Conservation (phyloP, 2,888 invertebrate species). For the Ennomos quercinarius region DNA sequence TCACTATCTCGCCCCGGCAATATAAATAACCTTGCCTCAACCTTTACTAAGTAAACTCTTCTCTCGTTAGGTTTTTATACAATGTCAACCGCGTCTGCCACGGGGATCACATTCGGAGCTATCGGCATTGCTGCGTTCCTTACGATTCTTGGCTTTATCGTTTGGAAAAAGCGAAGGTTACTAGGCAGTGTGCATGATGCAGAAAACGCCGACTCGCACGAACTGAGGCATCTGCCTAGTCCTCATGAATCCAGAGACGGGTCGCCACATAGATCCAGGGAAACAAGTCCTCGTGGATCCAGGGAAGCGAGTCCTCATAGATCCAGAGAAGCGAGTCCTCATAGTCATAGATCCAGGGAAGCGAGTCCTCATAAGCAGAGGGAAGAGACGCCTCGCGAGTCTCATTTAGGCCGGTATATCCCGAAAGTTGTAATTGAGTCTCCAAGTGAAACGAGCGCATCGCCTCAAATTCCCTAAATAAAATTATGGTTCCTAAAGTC, state of each 20-base stretch:
- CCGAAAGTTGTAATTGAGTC: conserved; percentile 61
- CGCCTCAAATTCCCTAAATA: conserved; percentile 27
- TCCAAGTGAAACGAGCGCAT: conserved; percentile 58
- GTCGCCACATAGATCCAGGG: too few species aligned
- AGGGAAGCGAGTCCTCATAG: conserved; percentile 4
- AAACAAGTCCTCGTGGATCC: background rate
- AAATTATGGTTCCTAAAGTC: background rate
- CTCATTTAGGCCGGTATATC: conserved; percentile 21
- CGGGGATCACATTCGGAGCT: conserved; percentile 67
- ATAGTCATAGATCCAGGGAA: conserved; percentile 4
- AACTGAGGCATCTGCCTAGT: conserved; percentile 45
- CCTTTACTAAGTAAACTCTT: conserved; percentile 8
- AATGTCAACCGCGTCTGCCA: conserved; percentile 74
- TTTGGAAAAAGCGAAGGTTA: conserved; percentile 65
- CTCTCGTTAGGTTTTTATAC: conserved; percentile 62
- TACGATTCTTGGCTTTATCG: conserved; percentile 56
- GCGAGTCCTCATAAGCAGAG: conserved; percentile 11
- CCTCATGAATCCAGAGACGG: conserved; percentile 12
- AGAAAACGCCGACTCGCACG: conserved; percentile 52
- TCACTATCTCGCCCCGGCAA: too few species aligned
- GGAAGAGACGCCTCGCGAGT: background rate
- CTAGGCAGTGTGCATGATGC: conserved; percentile 50
- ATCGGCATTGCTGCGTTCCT: conserved; percentile 57
- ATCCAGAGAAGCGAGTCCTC: conserved; percentile 13
- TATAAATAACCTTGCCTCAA: too few species aligned